Base-by-base conservation (phyloP, 1,140 invertebrate species). In the Druon quercuslanigerum region DNA sequence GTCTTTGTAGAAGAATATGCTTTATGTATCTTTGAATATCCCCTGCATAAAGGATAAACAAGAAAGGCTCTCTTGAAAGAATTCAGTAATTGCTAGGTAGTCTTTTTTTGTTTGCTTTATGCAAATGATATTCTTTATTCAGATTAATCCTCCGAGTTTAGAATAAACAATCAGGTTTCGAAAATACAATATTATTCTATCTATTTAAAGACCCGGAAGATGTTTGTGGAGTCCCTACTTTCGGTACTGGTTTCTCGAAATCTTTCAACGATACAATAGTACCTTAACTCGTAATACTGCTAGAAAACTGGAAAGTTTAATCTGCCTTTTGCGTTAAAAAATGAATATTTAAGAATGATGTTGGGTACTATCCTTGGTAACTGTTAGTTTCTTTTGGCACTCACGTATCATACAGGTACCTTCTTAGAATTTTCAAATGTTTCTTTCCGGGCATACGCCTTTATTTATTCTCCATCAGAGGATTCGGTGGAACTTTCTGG, bases 401-500 rank as follows among this genome's bases (percentile, higher is more conserved):
- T 83, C 82, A 83, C 74, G 66, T 79, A 80, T 81, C 72, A 77
- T 76, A 80, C 76, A 82, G 78, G 78, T 76, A 84, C 70, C 77
- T 76, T 71, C 76, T 66, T 50, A 77, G 74, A 78, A 79, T 78
- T 78, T 82, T 74, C 77, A 73, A 76, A 73, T 81, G 57, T 78
- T 80, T 19, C 17, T 77, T 20, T 50, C 52, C 77, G 73, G 72
- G 71, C 56, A 79, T 78, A 83, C 84, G 77, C 87, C 86, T 88
- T 88, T 25, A 40, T 83, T 86, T 91, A 87, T 78, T 91, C 90
- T 79, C 88, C 91, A 66, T 92, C 91, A 11, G 92, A 92, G 79
- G 91, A 92, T 82, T 92, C 92, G 14, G 91, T 91, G 33, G 91
- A 92, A 83, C 89, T 93, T 84, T 93, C 93, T 56, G 93, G 93